Conservation (phyloP, 2,113 vertebrate species). For the Siphamia tubifer region DNA sequence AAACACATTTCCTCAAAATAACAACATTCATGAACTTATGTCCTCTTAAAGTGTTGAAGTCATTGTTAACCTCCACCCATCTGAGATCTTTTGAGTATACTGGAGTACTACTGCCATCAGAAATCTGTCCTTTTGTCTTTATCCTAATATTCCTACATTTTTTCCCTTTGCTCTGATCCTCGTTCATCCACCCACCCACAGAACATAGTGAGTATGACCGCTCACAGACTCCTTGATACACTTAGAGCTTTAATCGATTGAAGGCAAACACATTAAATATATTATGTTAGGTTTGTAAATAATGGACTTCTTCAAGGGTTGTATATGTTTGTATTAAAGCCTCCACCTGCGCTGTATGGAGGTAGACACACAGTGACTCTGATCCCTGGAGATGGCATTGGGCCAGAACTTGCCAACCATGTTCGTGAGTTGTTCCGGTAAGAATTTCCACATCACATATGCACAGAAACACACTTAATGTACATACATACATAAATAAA, state of each 20-base stretch:
- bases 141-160: constrained; percentile 42
- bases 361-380: constrained; percentile 86
- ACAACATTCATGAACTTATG: too few species aligned
- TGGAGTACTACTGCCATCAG: neutral
- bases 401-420: constrained; percentile 83
- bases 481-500: neutral
- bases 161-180: constrained; percentile 13
- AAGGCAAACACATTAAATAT: too few species aligned
- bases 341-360: constrained; percentile 85
- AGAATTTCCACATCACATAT: neutral
- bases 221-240: too few species aligned
- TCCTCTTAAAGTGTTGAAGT: neutral
- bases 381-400: constrained; percentile 88
- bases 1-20: too few species aligned
- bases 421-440: constrained; percentile 86
- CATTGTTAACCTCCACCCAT: too few species aligned
- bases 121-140: neutral
- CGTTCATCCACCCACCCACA: constrained; percentile 11
- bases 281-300: neutral
- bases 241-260: too few species aligned
- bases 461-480: too few species aligned
- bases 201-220: constrained; percentile 64
- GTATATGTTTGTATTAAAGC: constrained; percentile 41
- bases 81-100: neutral
- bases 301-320: neutral